Percentiles rank a stretch among this genome's conserved stretches.
Evolutionary conservation across 2,888 invertebrate genomes (phyloP).

Genomic region (Mythimna loreyi): DNA sequence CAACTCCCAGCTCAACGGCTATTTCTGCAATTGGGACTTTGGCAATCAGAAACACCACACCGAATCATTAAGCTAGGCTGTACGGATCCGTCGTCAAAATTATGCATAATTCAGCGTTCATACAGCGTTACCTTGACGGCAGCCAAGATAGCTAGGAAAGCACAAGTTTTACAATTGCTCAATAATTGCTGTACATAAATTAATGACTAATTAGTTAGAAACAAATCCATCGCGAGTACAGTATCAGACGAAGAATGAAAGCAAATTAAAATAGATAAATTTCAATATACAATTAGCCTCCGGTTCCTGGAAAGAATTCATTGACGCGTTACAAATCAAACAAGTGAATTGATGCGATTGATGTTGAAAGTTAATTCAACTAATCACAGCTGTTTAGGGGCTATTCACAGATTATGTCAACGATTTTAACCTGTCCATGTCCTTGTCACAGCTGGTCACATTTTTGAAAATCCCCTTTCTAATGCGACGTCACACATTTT

Average conservation of each 20-base stretch:
- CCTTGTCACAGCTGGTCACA: too few species aligned
- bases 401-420: background rate
- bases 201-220: conserved; percentile 8
- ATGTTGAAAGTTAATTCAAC: background rate
- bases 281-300: background rate
- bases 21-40: too few species aligned
- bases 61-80: background rate
- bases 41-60: too few species aligned
- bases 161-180: background rate
- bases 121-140: background rate
- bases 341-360: background rate
- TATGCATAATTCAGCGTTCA: background rate
- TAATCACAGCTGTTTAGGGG: background rate
- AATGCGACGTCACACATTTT: too few species aligned
- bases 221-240: background rate
- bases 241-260: background rate
- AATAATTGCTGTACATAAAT: background rate
- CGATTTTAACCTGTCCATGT: background rate
- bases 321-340: background rate
- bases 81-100: background rate
- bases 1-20: too few species aligned
- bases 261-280: conserved; percentile 4
- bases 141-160: background rate
- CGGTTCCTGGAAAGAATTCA: background rate
- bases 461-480: too few species aligned